phyloP scores from a whole-genome alignment of 2,113 vertebrate genomes.

The Nothoprocta perdicaria region DNA sequence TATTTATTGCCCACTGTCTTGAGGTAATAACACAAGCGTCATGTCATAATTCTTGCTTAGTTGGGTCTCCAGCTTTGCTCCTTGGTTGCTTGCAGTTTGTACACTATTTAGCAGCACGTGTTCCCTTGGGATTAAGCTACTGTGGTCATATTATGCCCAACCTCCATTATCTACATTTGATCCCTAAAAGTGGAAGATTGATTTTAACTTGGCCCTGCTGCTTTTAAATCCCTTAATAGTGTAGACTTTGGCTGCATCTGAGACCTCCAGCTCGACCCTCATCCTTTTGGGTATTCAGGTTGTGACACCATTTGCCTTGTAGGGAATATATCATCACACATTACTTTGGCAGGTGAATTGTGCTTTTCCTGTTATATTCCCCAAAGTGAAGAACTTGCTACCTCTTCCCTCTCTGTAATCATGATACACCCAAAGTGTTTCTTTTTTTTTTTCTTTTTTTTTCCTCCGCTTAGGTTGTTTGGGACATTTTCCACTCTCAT shows the following conservation, averaged over 20 bases:
- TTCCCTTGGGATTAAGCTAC: slow-evolving; percentile 22
- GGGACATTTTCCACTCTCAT: not conserved
- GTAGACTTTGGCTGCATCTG: not conserved
- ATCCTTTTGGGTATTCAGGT: slow-evolving; percentile 25
- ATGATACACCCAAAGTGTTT: rapidly evolving
- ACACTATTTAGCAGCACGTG: not conserved
- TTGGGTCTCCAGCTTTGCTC: not conserved
- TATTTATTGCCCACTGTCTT: not conserved
- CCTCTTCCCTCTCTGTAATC: not conserved
- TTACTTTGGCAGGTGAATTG: slow-evolving; percentile 30
- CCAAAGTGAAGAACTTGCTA: not conserved
- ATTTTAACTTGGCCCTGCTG: slow-evolving; percentile 38
- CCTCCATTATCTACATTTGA: slow-evolving; percentile 8
- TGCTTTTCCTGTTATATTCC: not conserved
- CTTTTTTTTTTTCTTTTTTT: not conserved
- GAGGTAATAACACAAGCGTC: not conserved
- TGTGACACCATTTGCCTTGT: not conserved
- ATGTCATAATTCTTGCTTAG: not conserved
- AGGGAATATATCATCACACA: not conserved
- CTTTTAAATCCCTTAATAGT: slow-evolving; percentile 39
- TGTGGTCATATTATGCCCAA: not conserved
- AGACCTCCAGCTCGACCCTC: not conserved
- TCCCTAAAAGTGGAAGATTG: slow-evolving; percentile 18
- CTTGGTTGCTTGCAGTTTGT: not conserved
- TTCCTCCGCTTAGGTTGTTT: not conserved